Base-by-base conservation (phyloP, 2,113 vertebrate species). In the Cynocephalus volans region DNA sequence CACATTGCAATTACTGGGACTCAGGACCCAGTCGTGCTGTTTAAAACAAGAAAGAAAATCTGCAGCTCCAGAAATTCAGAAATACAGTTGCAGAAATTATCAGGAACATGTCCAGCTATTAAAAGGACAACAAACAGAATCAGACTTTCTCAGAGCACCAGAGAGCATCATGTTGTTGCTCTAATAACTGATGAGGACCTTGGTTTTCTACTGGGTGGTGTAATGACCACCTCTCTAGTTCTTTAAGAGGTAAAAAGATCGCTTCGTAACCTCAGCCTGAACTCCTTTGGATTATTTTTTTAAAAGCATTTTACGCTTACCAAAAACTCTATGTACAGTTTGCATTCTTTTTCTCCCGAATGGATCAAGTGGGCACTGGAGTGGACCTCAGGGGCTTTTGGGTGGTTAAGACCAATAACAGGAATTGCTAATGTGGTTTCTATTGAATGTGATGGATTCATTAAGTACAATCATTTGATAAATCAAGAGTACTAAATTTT, bases 381-480 rank as follows among this genome's bases (percentile, higher is more conserved):
- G 54, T 52, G 36, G 77, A 58, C 62, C 84, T 88, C 36, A 0
- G 64, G 85, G 90, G 19, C 33, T 92, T 70, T 31, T 0, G 41
- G 75, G 26, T 52, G 72, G 87, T 48, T 65, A 48, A 69, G 65
- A 83, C 79, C 95, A 84, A 77, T 72, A 33, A 89, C 77, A 52
- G 86, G 94, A 96, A 94, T 92, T 87, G 92, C 95, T 95, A 80
- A 92, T 75, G 62, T 80, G 82, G 86, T 73, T 98, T 95, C 95
- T 94, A 84, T 82, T 33, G 93, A 93, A 95, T 87, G 88, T 33
- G 36, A 97, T 77, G 83, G 95, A 89, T 95, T 95, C 86, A 36
- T 88, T 90, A 65, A 64, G 88, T 72, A 8, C 75, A 54, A 75
- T 72, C 88, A 62, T 85, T 62, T 92, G 95, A 41, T 89, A 89